phyloP scores from a whole-genome alignment of 2,888 invertebrate species.

The Adelognathus sp. region DNA sequence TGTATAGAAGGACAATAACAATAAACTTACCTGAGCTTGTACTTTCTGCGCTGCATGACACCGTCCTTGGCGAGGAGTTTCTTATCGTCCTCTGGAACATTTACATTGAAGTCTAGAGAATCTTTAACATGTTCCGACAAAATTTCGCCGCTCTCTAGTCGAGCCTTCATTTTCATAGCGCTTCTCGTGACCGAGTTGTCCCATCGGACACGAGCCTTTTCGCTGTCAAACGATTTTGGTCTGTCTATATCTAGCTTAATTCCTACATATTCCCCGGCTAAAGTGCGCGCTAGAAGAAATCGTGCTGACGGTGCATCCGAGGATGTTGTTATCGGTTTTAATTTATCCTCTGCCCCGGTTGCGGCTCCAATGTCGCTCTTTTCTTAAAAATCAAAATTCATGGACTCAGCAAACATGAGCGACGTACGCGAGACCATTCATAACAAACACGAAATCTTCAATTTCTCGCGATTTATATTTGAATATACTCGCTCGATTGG shows the following conservation, averaged over 20 bases:
- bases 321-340: conserved; percentile 61
- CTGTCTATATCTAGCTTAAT: conserved; percentile 85
- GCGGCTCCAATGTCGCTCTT: conserved; percentile 64
- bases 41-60: conserved; percentile 82
- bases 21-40: conserved; percentile 71
- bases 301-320: conserved; percentile 66
- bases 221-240: conserved; percentile 84
- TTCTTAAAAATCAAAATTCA: conserved; percentile 64
- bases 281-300: conserved; percentile 85
- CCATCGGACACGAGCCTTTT: conserved; percentile 85
- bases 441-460: conserved; percentile 7
- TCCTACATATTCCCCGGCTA: conserved; percentile 85
- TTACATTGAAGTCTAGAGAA: conserved; percentile 85
- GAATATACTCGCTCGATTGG: neutral
- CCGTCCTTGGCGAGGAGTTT: conserved; percentile 75
- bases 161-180: conserved; percentile 85
- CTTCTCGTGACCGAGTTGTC: conserved; percentile 85
- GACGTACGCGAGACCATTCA: neutral
- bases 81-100: conserved; percentile 85
- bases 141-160: conserved; percentile 84
- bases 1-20: neutral
- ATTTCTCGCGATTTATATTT: neutral
- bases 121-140: conserved; percentile 84
- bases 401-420: conserved; percentile 25
- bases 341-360: conserved; percentile 62